Conservation (phyloP, 2,797 vertebrate genomes). For the Arrhamphus sclerolepis region DNA sequence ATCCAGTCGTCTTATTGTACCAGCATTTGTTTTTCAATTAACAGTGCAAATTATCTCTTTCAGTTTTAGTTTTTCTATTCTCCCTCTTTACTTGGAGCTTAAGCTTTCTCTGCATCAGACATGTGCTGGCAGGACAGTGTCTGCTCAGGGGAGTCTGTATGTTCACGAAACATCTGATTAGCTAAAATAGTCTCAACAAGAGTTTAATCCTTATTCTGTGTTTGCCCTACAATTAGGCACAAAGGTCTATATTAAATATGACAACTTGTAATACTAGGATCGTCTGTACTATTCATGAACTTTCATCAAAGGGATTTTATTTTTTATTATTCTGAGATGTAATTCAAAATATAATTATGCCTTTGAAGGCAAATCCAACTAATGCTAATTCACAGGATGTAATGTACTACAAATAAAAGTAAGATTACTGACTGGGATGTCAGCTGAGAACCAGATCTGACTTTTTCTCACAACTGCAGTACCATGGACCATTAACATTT, state of each 20-base stretch:
- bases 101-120: slow-evolving; percentile 48
- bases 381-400: background rate
- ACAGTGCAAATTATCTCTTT: too few species aligned
- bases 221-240: slow-evolving; percentile 59
- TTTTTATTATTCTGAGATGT: background rate
- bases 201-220: slow-evolving; percentile 66
- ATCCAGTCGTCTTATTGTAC: too few species aligned
- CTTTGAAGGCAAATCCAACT: background rate
- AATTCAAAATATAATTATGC: slow-evolving; percentile 1
- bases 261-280: slow-evolving; percentile 22
- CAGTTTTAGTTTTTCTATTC: too few species aligned
- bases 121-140: slow-evolving; percentile 49
- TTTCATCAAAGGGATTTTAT: background rate
- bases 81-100: slow-evolving; percentile 27
- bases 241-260: slow-evolving; percentile 45
- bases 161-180: slow-evolving; percentile 74
- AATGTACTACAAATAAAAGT: background rate
- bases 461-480: too few species aligned
- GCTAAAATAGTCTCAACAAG: slow-evolving; percentile 51
- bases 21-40: too few species aligned
- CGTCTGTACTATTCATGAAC: slow-evolving; percentile 1
- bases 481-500: too few species aligned
- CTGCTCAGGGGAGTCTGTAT: slow-evolving; percentile 53
- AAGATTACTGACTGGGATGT: background rate
- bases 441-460: too few species aligned